Conservation (phyloP, 2,797 vertebrate species). For the Falco novaeseelandiae region DNA sequence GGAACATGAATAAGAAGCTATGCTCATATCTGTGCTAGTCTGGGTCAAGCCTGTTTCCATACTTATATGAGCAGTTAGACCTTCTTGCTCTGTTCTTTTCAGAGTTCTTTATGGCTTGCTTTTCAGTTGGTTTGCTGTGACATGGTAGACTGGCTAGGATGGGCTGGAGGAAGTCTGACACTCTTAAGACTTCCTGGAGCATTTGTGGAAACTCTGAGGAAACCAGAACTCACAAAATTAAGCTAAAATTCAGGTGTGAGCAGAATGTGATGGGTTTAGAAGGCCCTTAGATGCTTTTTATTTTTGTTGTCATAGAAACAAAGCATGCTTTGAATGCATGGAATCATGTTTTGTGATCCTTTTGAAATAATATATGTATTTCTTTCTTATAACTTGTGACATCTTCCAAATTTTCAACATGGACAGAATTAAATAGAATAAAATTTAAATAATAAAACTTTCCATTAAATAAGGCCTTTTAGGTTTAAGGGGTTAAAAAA, state of each 20-base stretch:
- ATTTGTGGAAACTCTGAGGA: not conserved
- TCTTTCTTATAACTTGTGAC: not conserved
- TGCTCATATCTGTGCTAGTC: rapidly evolving
- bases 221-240: not conserved
- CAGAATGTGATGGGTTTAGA: not conserved
- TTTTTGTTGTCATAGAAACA: not conserved
- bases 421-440: not conserved
- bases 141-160: not conserved
- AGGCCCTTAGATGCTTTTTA: not conserved
- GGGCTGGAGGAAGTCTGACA: not conserved
- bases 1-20: not conserved
- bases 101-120: not conserved
- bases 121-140: not conserved
- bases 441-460: not conserved
- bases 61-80: not conserved
- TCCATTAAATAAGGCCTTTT: not conserved
- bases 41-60: not conserved
- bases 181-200: not conserved
- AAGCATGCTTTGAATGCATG: not conserved
- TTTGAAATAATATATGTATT: not conserved
- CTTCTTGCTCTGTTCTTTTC: not conserved
- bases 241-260: not conserved
- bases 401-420: not conserved
- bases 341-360: not conserved
- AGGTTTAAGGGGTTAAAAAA: not conserved